A percentile compares a stretch with the other conserved stretches of the same genome.
Conservation (phyloP, 2,888 invertebrate genomes). For the Tillus elongatus region DNA sequence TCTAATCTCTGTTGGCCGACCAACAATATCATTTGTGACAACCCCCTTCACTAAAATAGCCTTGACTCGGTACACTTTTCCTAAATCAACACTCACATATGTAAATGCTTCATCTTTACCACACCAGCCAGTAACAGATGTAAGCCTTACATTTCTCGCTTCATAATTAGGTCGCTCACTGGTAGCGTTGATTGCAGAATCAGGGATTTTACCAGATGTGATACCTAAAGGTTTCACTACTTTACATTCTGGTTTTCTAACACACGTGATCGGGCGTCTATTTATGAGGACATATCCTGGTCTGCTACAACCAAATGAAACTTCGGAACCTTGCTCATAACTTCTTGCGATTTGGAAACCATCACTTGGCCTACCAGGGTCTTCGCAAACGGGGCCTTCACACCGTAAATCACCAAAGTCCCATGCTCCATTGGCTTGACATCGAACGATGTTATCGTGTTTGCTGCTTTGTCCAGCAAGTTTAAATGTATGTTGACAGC, state of each 20-base stretch:
- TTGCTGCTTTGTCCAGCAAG: slow-evolving; percentile 85
- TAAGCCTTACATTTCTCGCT: slow-evolving; percentile 78
- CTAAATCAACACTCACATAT: slow-evolving; percentile 90
- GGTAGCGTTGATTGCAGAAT: slow-evolving; percentile 90
- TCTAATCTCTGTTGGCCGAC: slow-evolving; percentile 90
- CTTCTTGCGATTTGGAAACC: slow-evolving; percentile 77
- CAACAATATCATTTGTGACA: slow-evolving; percentile 89
- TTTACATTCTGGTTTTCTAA: slow-evolving; percentile 88
- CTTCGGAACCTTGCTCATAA: slow-evolving; percentile 84
- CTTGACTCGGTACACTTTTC: slow-evolving; percentile 85
- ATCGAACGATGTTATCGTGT: slow-evolving; percentile 85
- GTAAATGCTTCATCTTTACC: slow-evolving; percentile 96
- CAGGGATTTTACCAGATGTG: slow-evolving; percentile 85
- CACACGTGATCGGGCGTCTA: slow-evolving; percentile 81
- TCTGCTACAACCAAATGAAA: slow-evolving; percentile 80
- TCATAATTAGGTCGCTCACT: slow-evolving; percentile 88
- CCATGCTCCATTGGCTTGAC: slow-evolving; percentile 90
- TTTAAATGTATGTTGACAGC: slow-evolving; percentile 92
- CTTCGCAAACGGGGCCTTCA: slow-evolving; percentile 94
- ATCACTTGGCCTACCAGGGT: slow-evolving; percentile 89
- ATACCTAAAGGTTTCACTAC: slow-evolving; percentile 85
- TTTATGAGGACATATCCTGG: slow-evolving; percentile 90
- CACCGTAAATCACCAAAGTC: slow-evolving; percentile 94
- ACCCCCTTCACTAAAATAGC: slow-evolving; percentile 90
- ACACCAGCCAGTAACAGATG: slow-evolving; percentile 93